Evolutionary conservation across 2,888 invertebrate genomes (phyloP).

Genomic region (Eulithis testata): DNA sequence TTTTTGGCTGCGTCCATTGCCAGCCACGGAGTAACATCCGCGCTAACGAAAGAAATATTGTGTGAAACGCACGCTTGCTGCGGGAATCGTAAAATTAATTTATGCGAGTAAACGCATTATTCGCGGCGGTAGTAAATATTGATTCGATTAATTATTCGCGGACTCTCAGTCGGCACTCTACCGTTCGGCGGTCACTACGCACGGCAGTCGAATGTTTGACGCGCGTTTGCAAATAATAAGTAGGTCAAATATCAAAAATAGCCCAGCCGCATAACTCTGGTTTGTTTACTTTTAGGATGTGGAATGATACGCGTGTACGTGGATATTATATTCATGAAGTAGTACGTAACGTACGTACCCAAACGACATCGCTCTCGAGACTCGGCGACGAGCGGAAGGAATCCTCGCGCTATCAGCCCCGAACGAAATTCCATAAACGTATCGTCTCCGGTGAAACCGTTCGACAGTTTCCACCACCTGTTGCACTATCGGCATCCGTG

Average conservation of each 20-base stretch:
- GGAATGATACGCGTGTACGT: constrained; percentile 16
- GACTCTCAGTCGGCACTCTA: constrained; percentile 16
- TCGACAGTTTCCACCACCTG: constrained; percentile 45
- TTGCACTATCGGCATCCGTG: constrained; percentile 44
- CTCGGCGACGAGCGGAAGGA: constrained; percentile 15
- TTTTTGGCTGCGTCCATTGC: constrained; percentile 79
- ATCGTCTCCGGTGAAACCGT: constrained; percentile 25
- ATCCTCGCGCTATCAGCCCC: constrained; percentile 17
- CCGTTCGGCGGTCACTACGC: constrained; percentile 14
- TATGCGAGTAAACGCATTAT: constrained; percentile 52
- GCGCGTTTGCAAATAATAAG: constrained; percentile 31
- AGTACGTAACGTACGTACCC: background rate
- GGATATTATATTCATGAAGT: constrained; percentile 11
- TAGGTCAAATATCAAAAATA: constrained; percentile 39
- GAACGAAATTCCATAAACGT: constrained; percentile 17
- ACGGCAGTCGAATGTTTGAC: constrained; percentile 8
- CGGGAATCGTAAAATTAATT: constrained; percentile 59
- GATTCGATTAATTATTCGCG: constrained; percentile 43
- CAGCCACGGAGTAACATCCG: constrained; percentile 74
- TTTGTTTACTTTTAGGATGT: constrained; percentile 37
- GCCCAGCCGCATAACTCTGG: constrained; percentile 25
- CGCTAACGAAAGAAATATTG: constrained; percentile 68
- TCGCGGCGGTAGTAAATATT: constrained; percentile 55
- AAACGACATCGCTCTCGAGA: constrained; percentile 2
- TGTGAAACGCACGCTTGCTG: constrained; percentile 56